phyloP scores from a whole-genome alignment of 2,797 vertebrate genomes.

The Melanotaenia maccullochi region DNA sequence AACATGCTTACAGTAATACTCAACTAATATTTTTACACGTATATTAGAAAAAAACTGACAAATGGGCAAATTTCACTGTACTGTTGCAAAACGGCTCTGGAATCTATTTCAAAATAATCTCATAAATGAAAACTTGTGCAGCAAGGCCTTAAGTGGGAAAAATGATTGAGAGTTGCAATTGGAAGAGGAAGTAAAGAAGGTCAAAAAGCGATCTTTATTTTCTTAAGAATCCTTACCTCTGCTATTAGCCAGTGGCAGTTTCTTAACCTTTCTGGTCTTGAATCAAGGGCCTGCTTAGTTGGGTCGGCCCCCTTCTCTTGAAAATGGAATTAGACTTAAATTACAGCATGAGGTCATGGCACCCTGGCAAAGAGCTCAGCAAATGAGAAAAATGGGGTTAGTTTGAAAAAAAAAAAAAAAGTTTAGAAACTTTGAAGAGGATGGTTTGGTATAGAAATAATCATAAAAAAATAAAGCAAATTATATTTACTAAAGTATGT shows the following conservation, averaged over 20 bases:
- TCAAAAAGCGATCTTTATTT: conserved; percentile 74
- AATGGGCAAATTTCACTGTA: conserved; percentile 4
- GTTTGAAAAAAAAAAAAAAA: conserved; percentile 22
- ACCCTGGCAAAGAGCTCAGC: conserved; percentile 65
- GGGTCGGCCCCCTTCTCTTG: conserved; percentile 31
- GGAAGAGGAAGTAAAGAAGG: conserved; percentile 78
- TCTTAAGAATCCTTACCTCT: conserved; percentile 73
- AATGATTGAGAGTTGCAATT: conserved; percentile 71
- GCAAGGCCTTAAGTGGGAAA: conserved; percentile 36
- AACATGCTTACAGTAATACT: not conserved
- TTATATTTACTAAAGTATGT: conserved; percentile 75
- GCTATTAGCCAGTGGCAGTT: conserved; percentile 73
- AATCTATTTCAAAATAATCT: conserved; percentile 44
- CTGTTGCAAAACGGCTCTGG: conserved; percentile 26
- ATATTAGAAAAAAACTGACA: not conserved
- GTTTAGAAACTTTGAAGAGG: conserved; percentile 70
- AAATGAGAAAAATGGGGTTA: conserved; percentile 43
- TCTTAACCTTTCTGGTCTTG: conserved; percentile 75
- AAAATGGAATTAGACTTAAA: conserved; percentile 76
- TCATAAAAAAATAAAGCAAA: conserved; percentile 75
- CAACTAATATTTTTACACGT: not conserved
- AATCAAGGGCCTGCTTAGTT: conserved; percentile 61
- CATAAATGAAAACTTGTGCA: conserved; percentile 76
- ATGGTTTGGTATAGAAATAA: conserved; percentile 71
- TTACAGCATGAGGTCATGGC: conserved; percentile 77